Evolutionary conservation across 1,140 invertebrate species (phyloP).

Genomic region (Nymphalis io): DNA sequence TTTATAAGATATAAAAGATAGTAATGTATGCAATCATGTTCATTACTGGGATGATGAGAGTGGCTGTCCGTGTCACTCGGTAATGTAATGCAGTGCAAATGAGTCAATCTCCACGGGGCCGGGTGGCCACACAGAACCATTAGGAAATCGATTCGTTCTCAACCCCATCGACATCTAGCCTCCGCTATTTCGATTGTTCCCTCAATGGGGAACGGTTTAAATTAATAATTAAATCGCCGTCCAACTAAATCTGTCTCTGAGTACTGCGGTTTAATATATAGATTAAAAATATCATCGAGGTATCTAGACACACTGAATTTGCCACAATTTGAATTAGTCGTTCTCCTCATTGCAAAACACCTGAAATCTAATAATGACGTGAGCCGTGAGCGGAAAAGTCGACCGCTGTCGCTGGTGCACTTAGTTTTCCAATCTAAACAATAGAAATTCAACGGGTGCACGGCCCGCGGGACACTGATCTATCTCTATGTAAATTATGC

Average conservation of each 20-base stretch:
- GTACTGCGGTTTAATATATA: not conserved
- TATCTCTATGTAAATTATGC: conserved; percentile 80
- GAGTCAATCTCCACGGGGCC: conserved; percentile 76
- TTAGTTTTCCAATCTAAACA: conserved; percentile 81
- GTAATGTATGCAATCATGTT: conserved; percentile 50
- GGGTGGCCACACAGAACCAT: conserved; percentile 69
- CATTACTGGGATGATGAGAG: conserved; percentile 75
- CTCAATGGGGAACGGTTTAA: conserved; percentile 56
- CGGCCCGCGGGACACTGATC: conserved; percentile 72
- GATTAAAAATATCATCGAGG: conserved; percentile 14
- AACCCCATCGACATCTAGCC: conserved; percentile 58
- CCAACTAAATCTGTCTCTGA: conserved; percentile 27
- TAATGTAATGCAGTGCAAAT: conserved; percentile 81
- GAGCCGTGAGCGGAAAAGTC: conserved; percentile 64
- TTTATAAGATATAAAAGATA: conserved; percentile 22
- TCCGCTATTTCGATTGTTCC: conserved; percentile 47
- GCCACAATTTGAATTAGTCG: conserved; percentile 33
- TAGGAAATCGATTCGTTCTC: conserved; percentile 76
- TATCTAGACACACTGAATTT: conserved; percentile 23
- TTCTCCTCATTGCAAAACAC: conserved; percentile 41
- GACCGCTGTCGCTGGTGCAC: conserved; percentile 58
- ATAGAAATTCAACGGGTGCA: conserved; percentile 79
- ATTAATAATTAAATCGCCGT: conserved; percentile 50
- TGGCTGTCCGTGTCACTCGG: conserved; percentile 72
- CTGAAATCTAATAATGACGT: conserved; percentile 70